Base-by-base conservation (phyloP, 1,140 invertebrate genomes). In the Drosophila pectinifera region DNA sequence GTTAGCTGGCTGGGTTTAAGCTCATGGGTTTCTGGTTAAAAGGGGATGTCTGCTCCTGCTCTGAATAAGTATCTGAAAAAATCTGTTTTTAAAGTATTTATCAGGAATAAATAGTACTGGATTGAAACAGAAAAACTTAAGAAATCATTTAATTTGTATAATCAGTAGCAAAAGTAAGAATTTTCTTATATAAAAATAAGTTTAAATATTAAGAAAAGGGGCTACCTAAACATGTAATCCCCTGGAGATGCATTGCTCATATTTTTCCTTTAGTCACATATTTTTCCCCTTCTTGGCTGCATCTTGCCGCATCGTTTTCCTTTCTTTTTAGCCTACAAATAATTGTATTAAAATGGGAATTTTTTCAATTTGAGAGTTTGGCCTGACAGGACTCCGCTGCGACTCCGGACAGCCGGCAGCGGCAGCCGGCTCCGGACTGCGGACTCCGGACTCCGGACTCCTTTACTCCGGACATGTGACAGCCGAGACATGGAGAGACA, bases 291-390 rank as follows among this genome's bases (percentile, higher is more conserved):
- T 18, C n/a, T 26, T 8, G 34, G n/a, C 18, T n/a, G 7, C 20
- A 22, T 64, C 64, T 65, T 68, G 18, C 3, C 22, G 34, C 41
- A 36, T 41, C 34, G 41, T 26, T 34, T 61, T 57, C 39, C 16
- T 62, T 62, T 51, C 55, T 57, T 72, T 70, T 78, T 78, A 70
- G 63, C 74, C 75, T 59, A 62, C 74, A 70, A 83, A 83, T 75
- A 72, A 79, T 67, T 73, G 61, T 59, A 73, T 80, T 84, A 53
- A 80, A 84, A 80, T 63, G 63, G 73, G 81, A 80, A 77, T 84
- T 84, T 80, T 70, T 84, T 77, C 67, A 80, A 82, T 82, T 81
- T 82, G 63, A 72, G 69, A 83, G 75, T 34, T 57, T 69, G 62
- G 74, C 39, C 57, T 72, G 80, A 49, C 74, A 72, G 57, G 57